These are phyloP conservation scores for Rotaria macrura DNA, from an alignment of 2,888 invertebrate species.

Conservation along the genomic window DNA sequence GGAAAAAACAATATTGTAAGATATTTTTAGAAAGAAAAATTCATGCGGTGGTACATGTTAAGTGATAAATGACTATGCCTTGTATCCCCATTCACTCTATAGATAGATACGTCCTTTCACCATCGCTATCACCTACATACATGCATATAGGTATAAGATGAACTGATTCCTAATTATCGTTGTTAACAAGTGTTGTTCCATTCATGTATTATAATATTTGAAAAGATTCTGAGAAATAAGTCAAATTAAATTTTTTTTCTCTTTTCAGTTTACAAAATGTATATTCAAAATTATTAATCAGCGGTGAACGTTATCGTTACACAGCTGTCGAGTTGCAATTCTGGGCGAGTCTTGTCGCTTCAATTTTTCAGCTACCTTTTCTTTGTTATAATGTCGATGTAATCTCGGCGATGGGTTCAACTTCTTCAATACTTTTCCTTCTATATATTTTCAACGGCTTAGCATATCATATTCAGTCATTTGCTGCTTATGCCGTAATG, in stretches of 20 bases:
- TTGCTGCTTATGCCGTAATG: constrained; percentile 68
- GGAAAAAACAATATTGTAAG: no score
- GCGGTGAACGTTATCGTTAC: constrained; percentile 62
- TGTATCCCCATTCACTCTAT: no score
- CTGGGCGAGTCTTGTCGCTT: constrained; percentile 65
- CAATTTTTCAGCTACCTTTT: constrained; percentile 63
- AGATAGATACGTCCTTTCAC: no score
- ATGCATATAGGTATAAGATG: no score
- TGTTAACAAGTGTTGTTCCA: no score
- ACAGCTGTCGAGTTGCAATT: constrained; percentile 69
- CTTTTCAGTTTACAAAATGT: constrained; percentile 63
- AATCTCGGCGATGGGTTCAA: constrained; percentile 45
- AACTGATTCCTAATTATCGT: no score
- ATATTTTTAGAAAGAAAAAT: no score
- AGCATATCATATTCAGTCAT: constrained; percentile 69
- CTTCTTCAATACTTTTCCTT: not conserved
- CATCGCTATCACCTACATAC: no score
- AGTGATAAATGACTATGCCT: no score
- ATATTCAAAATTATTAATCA: constrained; percentile 66
- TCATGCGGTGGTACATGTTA: no score
- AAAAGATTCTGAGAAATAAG: no score
- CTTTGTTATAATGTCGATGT: constrained; percentile 61
- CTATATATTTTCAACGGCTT: constrained; percentile 61
- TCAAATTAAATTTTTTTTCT: not conserved
- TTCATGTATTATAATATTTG: no score